Evolutionary conservation across 2,888 invertebrate genomes (phyloP).

Genomic region (Calameuta pallipes): DNA sequence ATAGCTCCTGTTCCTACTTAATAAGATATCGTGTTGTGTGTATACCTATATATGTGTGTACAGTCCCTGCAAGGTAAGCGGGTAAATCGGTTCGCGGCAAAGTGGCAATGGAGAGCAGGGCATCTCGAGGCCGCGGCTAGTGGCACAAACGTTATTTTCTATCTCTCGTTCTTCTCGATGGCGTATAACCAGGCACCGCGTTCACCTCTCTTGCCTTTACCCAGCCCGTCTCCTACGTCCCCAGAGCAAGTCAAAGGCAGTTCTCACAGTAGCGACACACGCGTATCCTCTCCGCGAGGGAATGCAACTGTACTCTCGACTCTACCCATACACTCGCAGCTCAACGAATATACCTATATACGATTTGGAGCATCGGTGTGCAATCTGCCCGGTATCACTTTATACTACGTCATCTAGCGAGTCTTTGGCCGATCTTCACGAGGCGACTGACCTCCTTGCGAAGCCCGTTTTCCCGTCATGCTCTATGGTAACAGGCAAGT

Average conservation of each 20-base stretch:
- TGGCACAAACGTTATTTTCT: constrained; percentile 49
- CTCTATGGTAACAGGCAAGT: neutral
- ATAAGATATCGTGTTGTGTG: too few species aligned
- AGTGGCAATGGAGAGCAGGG: constrained; percentile 58
- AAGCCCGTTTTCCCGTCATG: neutral
- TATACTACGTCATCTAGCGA: neutral
- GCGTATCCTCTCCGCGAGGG: neutral
- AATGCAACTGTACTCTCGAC: constrained; percentile 21
- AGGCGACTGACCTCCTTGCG: constrained; percentile 42
- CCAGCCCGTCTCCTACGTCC: constrained; percentile 20
- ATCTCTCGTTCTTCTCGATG: constrained; percentile 4
- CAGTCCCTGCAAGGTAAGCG: neutral
- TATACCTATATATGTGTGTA: neutral
- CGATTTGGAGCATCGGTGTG: neutral
- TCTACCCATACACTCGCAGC: neutral
- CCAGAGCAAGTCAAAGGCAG: neutral
- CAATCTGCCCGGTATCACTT: neutral
- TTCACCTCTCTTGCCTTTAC: constrained; percentile 16
- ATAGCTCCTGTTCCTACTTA: too few species aligned
- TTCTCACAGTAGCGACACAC: neutral
- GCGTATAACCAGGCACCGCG: neutral
- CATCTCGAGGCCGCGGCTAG: constrained; percentile 53
- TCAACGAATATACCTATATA: neutral
- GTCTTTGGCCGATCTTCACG: constrained; percentile 4
- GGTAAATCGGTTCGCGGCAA: constrained; percentile 18